These are phyloP conservation scores for Rhizomys pruinosus DNA, from an alignment of 2,113 vertebrate genomes.

Conservation along the genomic window DNA sequence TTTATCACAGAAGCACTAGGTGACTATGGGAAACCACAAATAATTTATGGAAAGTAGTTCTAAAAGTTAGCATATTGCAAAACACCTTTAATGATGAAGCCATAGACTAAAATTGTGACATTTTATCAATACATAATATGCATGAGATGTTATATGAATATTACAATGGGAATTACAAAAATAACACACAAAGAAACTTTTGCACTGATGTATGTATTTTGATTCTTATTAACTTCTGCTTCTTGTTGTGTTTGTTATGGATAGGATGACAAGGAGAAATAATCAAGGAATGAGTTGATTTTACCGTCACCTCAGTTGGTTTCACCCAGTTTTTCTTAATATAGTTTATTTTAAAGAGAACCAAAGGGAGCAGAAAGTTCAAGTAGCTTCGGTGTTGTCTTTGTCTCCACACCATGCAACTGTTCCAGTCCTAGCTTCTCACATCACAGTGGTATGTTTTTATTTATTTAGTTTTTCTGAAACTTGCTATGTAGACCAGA, in stretches of 20 bases:
- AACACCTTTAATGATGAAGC: not conserved
- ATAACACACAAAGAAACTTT: not conserved
- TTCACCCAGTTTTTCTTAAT: not conserved
- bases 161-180: not conserved
- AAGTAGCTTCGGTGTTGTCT: not conserved
- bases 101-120: not conserved
- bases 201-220: not conserved
- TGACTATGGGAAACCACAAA: not conserved
- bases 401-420: rapidly evolving
- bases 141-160: conserved; percentile 12
- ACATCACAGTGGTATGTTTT: not conserved
- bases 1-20: not conserved
- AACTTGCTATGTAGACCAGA: no score
- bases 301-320: not conserved
- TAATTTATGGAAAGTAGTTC: not conserved
- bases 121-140: not conserved
- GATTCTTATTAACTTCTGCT: not conserved
- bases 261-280: not conserved
- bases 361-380: not conserved
- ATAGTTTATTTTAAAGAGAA: not conserved
- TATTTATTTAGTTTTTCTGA: no score
- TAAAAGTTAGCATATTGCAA: not conserved
- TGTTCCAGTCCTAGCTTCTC: not conserved
- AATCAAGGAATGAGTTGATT: not conserved
- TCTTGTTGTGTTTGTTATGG: not conserved